Evolutionary conservation across 2,113 vertebrate species (phyloP), one percentile per base, ranked within the genome.

Genomic region (Trinectes maculatus): DNA sequence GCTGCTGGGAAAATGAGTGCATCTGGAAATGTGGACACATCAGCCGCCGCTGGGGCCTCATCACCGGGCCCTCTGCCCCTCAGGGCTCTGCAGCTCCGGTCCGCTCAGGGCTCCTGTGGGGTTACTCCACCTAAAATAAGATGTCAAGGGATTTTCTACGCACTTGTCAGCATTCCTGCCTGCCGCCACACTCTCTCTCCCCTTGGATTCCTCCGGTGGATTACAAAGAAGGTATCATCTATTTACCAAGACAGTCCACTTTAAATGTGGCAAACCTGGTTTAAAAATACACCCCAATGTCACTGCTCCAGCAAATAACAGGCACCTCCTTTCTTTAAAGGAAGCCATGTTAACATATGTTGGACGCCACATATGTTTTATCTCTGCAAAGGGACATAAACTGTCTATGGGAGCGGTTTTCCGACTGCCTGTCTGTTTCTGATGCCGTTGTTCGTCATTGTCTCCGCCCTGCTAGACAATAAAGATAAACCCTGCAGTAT

Each of bases 121-220:
- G 77, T 86, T 82, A 67, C 70, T 84, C 56, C 16, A 44, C 64
- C 80, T 89, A 89, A 91, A 92, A 92, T 90, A 89, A 89, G 87
- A 80, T 62, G 73, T 90, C 77, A 87, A 43, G 59, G 77, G 83
- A 89, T 62, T 85, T 69, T 63, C 66, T 62, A 49, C 26, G 58
- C 34, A 76, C 86, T 77, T 80, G 83, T 77, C 80, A 87, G 65
- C 87, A 79, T 85, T 87, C 57, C 77, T 76, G 44, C 72, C 70
- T 55, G 47, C 65, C 6, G 39, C 57, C 58, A 61, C 66, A 82
- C 89, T 80, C 58, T 77, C 68, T 15, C 58, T 77, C 68, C 12
- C 46, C 47, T 54, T 5, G 1, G 28, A 60, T 42, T 76, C 76
- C 71, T 83, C n/a, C 25, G 34, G 80, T 68, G 82, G 77, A 88